Evolutionary conservation across 2,888 invertebrate genomes (phyloP).

Genomic region (Capitulum mitella): DNA sequence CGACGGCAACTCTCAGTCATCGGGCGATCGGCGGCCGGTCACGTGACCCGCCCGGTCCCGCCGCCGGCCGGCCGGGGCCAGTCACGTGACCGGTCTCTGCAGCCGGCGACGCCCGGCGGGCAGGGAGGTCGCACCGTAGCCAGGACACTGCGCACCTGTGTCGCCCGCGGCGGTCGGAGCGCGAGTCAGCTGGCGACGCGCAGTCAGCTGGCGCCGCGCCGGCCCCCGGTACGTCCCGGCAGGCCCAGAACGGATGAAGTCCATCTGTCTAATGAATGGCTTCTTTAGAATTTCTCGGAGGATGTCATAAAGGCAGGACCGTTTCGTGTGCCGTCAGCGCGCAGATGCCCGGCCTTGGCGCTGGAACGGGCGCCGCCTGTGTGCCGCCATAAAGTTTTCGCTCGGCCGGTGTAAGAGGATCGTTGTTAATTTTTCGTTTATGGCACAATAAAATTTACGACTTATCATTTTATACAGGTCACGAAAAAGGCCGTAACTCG

Average conservation of each 20-base stretch:
- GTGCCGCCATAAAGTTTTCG: background rate
- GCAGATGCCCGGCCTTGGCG: background rate
- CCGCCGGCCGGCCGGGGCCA: background rate
- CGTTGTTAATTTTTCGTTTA: conserved; percentile 21
- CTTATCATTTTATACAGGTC: conserved; percentile 20
- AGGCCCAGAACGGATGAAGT: background rate
- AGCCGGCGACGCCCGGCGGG: background rate
- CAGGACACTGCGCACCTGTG: background rate
- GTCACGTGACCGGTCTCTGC: background rate
- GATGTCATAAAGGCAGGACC: background rate
- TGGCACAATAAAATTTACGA: conserved; percentile 7
- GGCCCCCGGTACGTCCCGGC: background rate
- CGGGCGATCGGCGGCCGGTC: no score
- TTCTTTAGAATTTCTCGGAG: background rate
- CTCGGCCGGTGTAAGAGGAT: background rate
- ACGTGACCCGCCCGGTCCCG: background rate
- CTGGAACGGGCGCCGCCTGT: background rate
- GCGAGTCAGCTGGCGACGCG: background rate
- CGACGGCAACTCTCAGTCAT: no score
- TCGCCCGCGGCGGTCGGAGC: background rate
- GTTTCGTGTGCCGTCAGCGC: background rate
- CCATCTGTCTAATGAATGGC: conserved; percentile 13
- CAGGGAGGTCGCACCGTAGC: background rate
- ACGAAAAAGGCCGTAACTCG: background rate
- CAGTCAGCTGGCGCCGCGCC: background rate